Base-by-base conservation (phyloP, 2,888 invertebrate species). In the Caenorhabditis sp. region DNA sequence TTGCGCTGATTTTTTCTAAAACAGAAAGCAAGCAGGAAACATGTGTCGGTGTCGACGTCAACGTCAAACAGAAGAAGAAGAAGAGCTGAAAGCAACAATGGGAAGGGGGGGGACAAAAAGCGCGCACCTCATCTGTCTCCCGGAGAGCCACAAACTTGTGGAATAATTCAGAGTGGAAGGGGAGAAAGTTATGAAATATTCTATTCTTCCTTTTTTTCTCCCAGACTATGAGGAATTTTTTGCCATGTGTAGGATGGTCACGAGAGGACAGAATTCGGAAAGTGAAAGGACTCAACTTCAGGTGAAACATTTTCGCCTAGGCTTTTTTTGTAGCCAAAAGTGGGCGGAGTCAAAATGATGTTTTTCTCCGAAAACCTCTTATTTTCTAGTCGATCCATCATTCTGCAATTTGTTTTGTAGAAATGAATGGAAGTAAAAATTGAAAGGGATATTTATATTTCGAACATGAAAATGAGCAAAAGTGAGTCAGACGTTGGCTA, bases 121-220 rank as follows among this genome's bases (percentile, higher is more conserved):
- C n/a, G n/a, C n/a, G 14, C 16, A 8, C 12, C 22, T 22, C 35
- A 3, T 28, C n/a, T 7, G 38, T 38, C 35, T 19, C 16, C 31
- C n/a, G 16, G 31, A n/a, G 5, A 47, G 44, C 44, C 44, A n/a
- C n/a, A 16, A 63, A 26, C 44, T 63, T 63, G 41, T 63, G 44
- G 63, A 63, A 63, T 63, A 44, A 63, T 63, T 63, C 63, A 26
- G 24, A 63, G 28, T 28, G 63, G 16, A 44, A 61, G 44, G 24
- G 44, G 28, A n/a, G 63, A 7, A 44, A 61, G 44, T 41, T 22
- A 41, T 41, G 41, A 24, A 61, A 61, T 61, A 61, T 61, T 61
- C 41, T 26, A 12, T 26, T 41, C 41, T 61, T n/a, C n/a, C 47
- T 41, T 38, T 61, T 22, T 38, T 38, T n/a, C n/a, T n/a, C n/a